Base-by-base conservation (phyloP, 2,888 invertebrate genomes). In the Sylvicola cinctus region DNA sequence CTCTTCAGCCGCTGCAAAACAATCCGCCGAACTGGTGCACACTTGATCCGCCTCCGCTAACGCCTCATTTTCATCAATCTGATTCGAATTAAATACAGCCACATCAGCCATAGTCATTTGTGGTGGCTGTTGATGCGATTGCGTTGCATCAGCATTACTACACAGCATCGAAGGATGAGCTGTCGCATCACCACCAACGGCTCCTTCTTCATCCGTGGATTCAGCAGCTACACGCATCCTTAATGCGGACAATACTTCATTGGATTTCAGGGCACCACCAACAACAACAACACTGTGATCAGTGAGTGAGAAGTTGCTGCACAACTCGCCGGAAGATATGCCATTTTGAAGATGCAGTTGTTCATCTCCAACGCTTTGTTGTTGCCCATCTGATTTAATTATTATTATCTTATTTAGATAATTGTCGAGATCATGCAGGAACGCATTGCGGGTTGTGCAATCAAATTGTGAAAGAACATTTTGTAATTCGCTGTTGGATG, bases 41-140 rank as follows among this genome's bases (percentile, higher is more conserved):
- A 74, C 74, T 53, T 80, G 80, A 58, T 81, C 81, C 8, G 80
- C 80, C 54, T 81, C 81, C 0, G 80, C 79, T 41, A 81, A 56
- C 48, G 81, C 81, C 16, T 72, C 78, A 49, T 81, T 55, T 42
- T 28, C 28, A 28, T 73, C 20, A 20, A 20, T 20, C 8, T 20
- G 20, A 28, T 28, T 28, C 5, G 28, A 5, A 6, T n/a, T 28
- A 20, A 20, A 20, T 20, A 20, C 20, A 20, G 20, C 20, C 20
- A 20, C 20, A 20, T 20, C 20, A n/a, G 12, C 14, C n/a, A 13
- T 8, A 13, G 7, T 16, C 14, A 12, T 14, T 25, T 11, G 6
- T 32, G 23, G 25, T 13, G 32, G 17, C 11, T 17, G 23, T 3
- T 31, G 32, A 25, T 23, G 25, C 12, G 6, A 20, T 8, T 20